A percentile compares a stretch with the other conserved stretches of the same genome.
phyloP scores from a whole-genome alignment of 2,113 vertebrate species.

The Podiceps cristatus region DNA sequence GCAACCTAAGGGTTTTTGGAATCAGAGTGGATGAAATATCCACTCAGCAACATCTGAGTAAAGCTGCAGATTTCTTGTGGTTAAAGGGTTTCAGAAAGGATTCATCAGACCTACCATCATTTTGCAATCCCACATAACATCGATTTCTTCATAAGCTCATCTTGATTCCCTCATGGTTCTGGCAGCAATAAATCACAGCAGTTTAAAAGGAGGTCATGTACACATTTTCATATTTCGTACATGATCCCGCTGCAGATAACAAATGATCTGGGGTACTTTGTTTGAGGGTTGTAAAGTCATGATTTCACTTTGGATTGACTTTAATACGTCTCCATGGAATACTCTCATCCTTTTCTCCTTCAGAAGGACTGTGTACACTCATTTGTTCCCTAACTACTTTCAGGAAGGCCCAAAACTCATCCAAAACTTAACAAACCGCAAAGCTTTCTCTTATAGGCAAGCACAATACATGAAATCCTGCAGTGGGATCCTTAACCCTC shows the following conservation, averaged over 20 bases:
- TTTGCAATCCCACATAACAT: not conserved
- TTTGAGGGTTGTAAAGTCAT: constrained; percentile 53
- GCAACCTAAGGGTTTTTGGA: not conserved
- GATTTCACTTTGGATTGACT: constrained; percentile 40
- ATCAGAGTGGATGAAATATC: not conserved
- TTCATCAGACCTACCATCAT: not conserved
- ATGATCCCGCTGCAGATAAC: not conserved
- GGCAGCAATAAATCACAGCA: constrained; percentile 43
- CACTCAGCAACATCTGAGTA: not conserved
- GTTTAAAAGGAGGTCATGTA: constrained; percentile 56
- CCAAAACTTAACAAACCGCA: constrained; percentile 1
- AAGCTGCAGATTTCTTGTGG: constrained; percentile 32
- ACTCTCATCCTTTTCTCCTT: constrained; percentile 18
- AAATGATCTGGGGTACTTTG: not conserved
- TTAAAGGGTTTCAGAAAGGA: constrained; percentile 35
- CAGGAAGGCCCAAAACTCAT: not conserved
- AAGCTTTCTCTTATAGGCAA: not conserved
- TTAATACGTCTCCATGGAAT: constrained; percentile 30
- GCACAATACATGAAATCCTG: not conserved
- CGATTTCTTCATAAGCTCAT: constrained; percentile 40
- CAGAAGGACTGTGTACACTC: not conserved
- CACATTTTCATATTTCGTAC: constrained; percentile 54
- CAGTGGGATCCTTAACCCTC: not conserved
- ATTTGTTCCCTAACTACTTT: constrained; percentile 38
- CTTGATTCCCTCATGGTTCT: constrained; percentile 23